A percentile compares a stretch with the other conserved stretches of the same genome.
phyloP scores from a whole-genome alignment of 2,113 vertebrate species.

The Ardeotis arabs region DNA sequence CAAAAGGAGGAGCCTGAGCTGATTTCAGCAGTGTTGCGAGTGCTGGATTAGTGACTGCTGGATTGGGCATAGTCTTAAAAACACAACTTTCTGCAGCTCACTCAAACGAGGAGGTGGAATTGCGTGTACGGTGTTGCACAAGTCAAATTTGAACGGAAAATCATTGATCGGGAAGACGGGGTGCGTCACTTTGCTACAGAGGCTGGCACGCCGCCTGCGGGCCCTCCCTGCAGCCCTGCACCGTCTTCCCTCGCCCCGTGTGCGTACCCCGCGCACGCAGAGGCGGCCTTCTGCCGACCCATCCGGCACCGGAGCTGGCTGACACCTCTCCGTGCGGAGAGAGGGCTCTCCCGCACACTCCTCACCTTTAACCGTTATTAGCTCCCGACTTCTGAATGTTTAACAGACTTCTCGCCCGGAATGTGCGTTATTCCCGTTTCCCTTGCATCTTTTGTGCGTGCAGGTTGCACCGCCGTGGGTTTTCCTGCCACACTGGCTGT shows the following conservation, averaged over 20 bases:
- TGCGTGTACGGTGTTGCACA: neutral
- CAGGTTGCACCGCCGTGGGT: neutral
- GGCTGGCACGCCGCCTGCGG: neutral
- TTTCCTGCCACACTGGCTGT: neutral
- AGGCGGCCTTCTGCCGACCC: neutral
- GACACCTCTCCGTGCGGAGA: neutral
- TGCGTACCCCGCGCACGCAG: accelerated
- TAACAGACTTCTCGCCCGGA: neutral
- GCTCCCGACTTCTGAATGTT: neutral
- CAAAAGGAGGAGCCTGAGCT: constrained; percentile 22
- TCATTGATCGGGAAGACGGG: neutral
- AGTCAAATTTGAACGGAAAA: neutral
- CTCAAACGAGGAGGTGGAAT: neutral
- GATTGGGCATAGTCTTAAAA: neutral
- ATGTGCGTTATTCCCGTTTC: neutral
- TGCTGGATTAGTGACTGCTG: neutral
- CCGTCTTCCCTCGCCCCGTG: neutral
- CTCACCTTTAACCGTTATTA: neutral
- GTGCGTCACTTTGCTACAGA: neutral
- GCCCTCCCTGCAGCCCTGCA: neutral
- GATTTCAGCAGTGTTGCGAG: neutral
- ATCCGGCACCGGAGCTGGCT: neutral
- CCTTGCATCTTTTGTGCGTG: neutral
- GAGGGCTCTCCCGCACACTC: neutral
- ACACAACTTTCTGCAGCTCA: neutral